Evolutionary conservation across 2,888 invertebrate species (phyloP).

Genomic region (Papilio elwesi): DNA sequence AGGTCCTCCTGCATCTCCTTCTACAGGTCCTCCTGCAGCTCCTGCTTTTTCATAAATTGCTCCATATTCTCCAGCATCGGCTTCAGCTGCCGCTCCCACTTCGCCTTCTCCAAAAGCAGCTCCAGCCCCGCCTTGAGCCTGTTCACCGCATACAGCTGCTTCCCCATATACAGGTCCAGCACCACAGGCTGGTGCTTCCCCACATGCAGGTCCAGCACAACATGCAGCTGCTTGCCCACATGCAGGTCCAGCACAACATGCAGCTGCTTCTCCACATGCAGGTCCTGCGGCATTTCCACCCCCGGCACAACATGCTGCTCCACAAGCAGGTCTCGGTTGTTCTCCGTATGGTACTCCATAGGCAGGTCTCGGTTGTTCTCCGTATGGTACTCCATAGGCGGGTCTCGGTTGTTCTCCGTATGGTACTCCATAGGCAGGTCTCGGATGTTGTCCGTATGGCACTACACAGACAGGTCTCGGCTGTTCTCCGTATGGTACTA

Average conservation of each 20-base stretch:
- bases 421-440: not conserved
- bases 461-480: not conserved
- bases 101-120: not conserved
- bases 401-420: too few relatives aligned
- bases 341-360: not conserved
- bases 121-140: not conserved
- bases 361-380: not conserved
- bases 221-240: not conserved
- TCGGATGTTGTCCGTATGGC: too few relatives aligned
- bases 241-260: not conserved
- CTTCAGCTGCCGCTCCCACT: not conserved
- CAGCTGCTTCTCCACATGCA: not conserved
- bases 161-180: not conserved
- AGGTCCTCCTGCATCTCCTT: not conserved
- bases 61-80: not conserved
- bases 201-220: not conserved
- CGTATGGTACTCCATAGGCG: not conserved
- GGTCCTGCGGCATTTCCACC: not conserved
- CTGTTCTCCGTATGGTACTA: too few relatives aligned
- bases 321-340: not conserved
- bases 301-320: not conserved
- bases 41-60: not conserved
- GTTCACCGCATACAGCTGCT: not conserved
- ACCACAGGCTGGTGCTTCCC: not conserved
- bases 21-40: not conserved